Percentiles rank a stretch among this genome's conserved stretches.
phyloP scores from a whole-genome alignment of 2,888 invertebrate genomes.

The Eumacrocentrus americanus region DNA sequence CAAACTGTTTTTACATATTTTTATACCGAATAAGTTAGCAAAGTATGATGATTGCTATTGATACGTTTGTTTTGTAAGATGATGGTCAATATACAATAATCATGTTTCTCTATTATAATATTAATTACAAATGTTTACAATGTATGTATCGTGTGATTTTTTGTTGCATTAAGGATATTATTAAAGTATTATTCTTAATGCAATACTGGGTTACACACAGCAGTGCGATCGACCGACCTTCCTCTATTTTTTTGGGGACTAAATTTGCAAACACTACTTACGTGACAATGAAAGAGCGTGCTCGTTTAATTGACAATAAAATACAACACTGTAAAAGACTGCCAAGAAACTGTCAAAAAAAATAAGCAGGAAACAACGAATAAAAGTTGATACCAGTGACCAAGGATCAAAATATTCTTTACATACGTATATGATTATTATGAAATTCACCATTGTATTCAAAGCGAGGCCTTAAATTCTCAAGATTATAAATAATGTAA shows the following conservation, averaged over 20 bases:
- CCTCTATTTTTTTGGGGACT: not conserved
- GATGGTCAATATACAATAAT: slow-evolving; percentile 47
- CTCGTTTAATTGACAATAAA: slow-evolving; percentile 1
- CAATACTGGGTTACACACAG: slow-evolving; percentile 46
- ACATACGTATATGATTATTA: slow-evolving; percentile 13
- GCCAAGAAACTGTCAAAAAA: slow-evolving; percentile 10
- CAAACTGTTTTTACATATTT: slow-evolving; percentile 60
- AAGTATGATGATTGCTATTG: slow-evolving; percentile 35
- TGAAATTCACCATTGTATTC: slow-evolving; percentile 18
- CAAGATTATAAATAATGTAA: not conserved
- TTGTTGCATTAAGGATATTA: slow-evolving; percentile 44
- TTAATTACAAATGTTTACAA: slow-evolving; percentile 33
- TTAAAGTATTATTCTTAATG: slow-evolving; percentile 38
- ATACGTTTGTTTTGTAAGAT: slow-evolving; percentile 45
- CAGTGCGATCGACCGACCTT: slow-evolving; percentile 45
- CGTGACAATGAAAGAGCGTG: not conserved
- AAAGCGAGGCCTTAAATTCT: slow-evolving; percentile 24
- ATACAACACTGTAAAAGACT: slow-evolving; percentile 13
- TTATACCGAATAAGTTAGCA: slow-evolving; percentile 48
- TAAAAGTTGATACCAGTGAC: slow-evolving; percentile 31
- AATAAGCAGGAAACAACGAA: not conserved
- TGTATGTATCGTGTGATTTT: slow-evolving; percentile 41
- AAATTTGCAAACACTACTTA: not conserved
- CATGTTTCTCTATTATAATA: slow-evolving; percentile 48
- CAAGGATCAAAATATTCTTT: slow-evolving; percentile 14